Conservation (phyloP, 1,140 invertebrate species). For the Proctacanthus coquilletti region DNA sequence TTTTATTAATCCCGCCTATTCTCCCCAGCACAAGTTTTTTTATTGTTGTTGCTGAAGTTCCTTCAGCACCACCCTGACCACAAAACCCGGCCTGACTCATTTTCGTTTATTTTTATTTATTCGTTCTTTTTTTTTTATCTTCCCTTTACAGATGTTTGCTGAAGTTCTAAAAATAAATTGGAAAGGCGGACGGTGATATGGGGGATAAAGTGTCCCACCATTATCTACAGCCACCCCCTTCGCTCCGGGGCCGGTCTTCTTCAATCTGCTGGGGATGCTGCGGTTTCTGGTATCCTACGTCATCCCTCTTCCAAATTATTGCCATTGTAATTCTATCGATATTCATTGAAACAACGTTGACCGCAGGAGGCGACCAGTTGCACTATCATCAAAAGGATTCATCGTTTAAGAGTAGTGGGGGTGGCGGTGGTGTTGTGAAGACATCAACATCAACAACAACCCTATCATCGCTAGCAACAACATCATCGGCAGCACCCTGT, state of each 20-base stretch:
- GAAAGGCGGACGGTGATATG: slow-evolving; percentile 1
- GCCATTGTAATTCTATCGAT: not conserved
- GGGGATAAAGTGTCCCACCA: not conserved
- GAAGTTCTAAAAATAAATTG: slow-evolving; percentile 1
- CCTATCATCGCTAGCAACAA: slow-evolving; percentile 7
- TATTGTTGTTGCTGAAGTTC: too few relatives aligned
- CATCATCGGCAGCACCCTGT: slow-evolving; percentile 14
- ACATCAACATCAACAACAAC: slow-evolving; percentile 2
- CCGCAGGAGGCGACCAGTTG: not conserved
- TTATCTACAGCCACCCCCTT: not conserved
- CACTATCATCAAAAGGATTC: not conserved
- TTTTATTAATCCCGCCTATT: too few relatives aligned
- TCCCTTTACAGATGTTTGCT: not conserved
- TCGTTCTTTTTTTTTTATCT: not conserved
- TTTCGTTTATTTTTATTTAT: too few relatives aligned
- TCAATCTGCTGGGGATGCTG: not conserved
- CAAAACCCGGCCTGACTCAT: too few relatives aligned
- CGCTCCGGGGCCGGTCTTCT: too few relatives aligned
- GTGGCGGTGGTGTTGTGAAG: not conserved
- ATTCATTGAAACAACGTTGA: not conserved
- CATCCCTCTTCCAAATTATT: not conserved
- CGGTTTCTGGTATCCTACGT: not conserved
- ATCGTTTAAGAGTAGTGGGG: too few relatives aligned
- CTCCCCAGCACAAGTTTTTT: too few relatives aligned
- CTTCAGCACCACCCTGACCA: too few relatives aligned